Base-by-base conservation (phyloP, 2,113 vertebrate genomes). In the Poeciliopsis turrubarensis region DNA sequence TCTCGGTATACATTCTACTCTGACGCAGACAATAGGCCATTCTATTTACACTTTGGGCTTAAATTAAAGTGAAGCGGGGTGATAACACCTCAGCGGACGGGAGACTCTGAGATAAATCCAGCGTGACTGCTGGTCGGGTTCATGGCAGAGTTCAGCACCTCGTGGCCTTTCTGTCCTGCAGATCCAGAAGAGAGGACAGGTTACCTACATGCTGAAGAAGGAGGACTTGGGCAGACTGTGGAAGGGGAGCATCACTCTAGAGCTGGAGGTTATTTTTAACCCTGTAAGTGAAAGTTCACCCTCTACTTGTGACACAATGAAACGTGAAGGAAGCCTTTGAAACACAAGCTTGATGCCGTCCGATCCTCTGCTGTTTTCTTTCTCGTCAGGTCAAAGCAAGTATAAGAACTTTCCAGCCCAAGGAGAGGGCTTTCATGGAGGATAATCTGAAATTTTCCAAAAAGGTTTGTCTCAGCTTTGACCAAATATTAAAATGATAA, bases 371-470 rank as follows among this genome's bases (percentile, higher is more conserved):
- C 65, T 60, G 29, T 60, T 47, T 17, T 47, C 34, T 37, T 37
- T 37, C 34, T 37, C 6, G 61, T 37, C 47, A 99, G 98, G 84
- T 99, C 69, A 96, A 96, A 94, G 98, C 98, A 31, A 92, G 96
- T 68, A 73, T 98, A 60, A 95, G 95, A 88, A 98, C 96, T 17
- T 99, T 99, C 84, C 91, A 91, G 3, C 97, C 98, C 13, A 94
- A 86, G 76, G 96, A 97, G 83, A 96, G 94, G 67, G 92, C 90
- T 71, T 96, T 96, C 65, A 68, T 94, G 13, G 97, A 98, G 90
- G 97, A 99, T 32, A 95, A 94, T 80, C 93, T 95, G 37, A 99
- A 99, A 78, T 95, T 99, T 88, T 99, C 98, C 72, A 99, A 99
- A 94, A 99, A 99, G 98, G 98, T 99, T 83, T 75, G 93, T 75